These are phyloP conservation scores for Xylocopa sonorina DNA, from an alignment of 1,140 invertebrate genomes.

Conservation along the genomic window DNA sequence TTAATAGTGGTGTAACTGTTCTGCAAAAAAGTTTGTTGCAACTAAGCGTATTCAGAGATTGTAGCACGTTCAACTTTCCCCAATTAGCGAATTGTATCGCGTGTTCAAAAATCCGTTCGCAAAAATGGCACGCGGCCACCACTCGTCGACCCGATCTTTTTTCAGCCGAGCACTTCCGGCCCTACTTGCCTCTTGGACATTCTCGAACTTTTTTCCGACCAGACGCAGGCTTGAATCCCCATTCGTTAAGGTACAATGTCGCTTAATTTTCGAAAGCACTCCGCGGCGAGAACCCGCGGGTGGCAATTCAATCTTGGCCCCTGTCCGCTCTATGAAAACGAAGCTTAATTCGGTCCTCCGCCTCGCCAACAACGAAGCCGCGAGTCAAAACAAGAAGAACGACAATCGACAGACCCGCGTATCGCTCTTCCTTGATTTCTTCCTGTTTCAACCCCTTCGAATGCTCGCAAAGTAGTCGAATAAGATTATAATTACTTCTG, in stretches of 20 bases:
- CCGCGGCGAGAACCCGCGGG: conserved; percentile 57
- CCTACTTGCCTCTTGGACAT: conserved; percentile 40
- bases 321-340: conserved; percentile 60
- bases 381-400: conserved; percentile 1
- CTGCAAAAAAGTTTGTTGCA: too few relatives aligned
- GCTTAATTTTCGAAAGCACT: conserved; percentile 69
- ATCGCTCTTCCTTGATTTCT: background rate
- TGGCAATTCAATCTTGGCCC: conserved; percentile 66
- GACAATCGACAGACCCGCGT: conserved; percentile 29
- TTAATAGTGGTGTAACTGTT: too few relatives aligned
- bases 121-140: too few relatives aligned
- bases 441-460: too few relatives aligned
- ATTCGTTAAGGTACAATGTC: conserved; percentile 69
- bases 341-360: conserved; percentile 60
- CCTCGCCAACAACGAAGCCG: background rate
- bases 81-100: too few relatives aligned
- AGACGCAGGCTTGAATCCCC: conserved; percentile 55
- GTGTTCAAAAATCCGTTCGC: too few relatives aligned
- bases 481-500: too few relatives aligned
- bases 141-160: background rate
- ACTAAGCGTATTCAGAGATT: too few relatives aligned
- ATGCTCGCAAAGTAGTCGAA: too few relatives aligned
- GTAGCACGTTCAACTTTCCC: too few relatives aligned
- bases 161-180: background rate
- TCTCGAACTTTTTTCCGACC: conserved; percentile 40